A percentile compares a stretch with the other conserved stretches of the same genome.
Evolutionary conservation across 2,113 vertebrate species (phyloP).

Genomic region (Megalops atlanticus): DNA sequence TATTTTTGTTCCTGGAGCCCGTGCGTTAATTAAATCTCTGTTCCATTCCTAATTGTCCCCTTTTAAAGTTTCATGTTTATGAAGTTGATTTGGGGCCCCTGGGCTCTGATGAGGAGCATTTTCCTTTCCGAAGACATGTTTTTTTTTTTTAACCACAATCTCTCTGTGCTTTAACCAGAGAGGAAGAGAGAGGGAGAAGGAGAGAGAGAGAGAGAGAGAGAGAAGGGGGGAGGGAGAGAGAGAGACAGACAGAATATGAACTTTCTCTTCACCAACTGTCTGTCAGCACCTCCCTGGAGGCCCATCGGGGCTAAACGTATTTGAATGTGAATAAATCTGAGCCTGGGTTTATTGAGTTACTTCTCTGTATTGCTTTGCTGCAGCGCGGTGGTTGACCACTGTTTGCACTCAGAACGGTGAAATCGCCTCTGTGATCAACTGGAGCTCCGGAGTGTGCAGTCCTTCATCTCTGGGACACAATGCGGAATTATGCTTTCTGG

Average conservation of each 20-base stretch:
- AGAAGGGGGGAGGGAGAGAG: slow-evolving; percentile 22
- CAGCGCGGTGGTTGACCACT: slow-evolving; percentile 49
- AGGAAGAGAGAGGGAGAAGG: slow-evolving; percentile 47
- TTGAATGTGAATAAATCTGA: slow-evolving; percentile 62
- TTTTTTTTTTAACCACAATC: not conserved
- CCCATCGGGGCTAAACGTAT: slow-evolving; percentile 61
- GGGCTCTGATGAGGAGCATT: not conserved
- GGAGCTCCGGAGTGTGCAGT: not conserved
- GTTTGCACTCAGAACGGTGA: slow-evolving; percentile 28
- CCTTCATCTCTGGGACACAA: not conserved
- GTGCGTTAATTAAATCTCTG: slow-evolving; percentile 1
- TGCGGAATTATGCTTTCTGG: too few relatives aligned
- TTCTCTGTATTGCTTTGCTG: slow-evolving; percentile 51
- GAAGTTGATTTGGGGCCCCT: not conserved
- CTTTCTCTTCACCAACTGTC: slow-evolving; percentile 54
- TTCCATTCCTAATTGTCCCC: slow-evolving; percentile 6
- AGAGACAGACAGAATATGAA: slow-evolving; percentile 40
- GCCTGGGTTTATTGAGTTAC: slow-evolving; percentile 55
- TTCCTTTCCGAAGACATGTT: not conserved
- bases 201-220: slow-evolving; percentile 37
- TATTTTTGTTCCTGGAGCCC: slow-evolving; percentile 1
- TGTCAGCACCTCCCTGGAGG: slow-evolving; percentile 59
- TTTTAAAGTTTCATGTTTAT: slow-evolving; percentile 4
- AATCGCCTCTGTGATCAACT: not conserved
- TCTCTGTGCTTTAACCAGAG: not conserved